Percentiles rank a stretch among this genome's conserved stretches.
Evolutionary conservation across 2,888 invertebrate genomes (phyloP).

Genomic region (Heliconius ismenius): DNA sequence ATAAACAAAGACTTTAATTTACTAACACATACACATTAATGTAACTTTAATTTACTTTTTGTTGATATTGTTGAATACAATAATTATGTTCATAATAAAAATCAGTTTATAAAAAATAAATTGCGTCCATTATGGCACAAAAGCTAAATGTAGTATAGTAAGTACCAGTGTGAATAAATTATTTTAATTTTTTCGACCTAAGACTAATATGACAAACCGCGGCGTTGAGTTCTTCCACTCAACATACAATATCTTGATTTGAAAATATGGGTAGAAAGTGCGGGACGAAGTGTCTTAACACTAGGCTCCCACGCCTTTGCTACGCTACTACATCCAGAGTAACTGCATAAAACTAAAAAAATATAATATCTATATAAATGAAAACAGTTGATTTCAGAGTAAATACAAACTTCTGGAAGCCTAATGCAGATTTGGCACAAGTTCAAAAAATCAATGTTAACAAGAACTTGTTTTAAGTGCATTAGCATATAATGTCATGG

Average conservation of each 20-base stretch:
- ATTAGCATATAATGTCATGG: constrained; percentile 26
- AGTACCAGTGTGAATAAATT: neutral
- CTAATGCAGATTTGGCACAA: constrained; percentile 17
- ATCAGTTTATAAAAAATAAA: too few relatives aligned
- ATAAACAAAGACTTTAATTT: neutral
- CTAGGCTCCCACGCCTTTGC: neutral
- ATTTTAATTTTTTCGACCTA: neutral
- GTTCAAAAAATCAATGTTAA: constrained; percentile 21
- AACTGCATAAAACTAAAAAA: neutral
- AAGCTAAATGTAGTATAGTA: too few relatives aligned
- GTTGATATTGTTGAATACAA: neutral
- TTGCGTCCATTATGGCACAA: too few relatives aligned
- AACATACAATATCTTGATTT: neutral
- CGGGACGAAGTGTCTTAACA: neutral
- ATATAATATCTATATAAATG: neutral
- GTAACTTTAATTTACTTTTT: neutral
- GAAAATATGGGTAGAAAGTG: neutral
- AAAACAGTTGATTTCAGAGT: neutral
- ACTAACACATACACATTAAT: constrained; percentile 5
- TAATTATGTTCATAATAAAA: neutral
- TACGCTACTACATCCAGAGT: neutral
- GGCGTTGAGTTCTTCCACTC: neutral
- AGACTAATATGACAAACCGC: neutral
- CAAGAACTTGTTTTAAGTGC: constrained; percentile 16
- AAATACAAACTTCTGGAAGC: neutral